Conservation (phyloP, 2,888 invertebrate genomes). For the Antheraea yamamai region DNA sequence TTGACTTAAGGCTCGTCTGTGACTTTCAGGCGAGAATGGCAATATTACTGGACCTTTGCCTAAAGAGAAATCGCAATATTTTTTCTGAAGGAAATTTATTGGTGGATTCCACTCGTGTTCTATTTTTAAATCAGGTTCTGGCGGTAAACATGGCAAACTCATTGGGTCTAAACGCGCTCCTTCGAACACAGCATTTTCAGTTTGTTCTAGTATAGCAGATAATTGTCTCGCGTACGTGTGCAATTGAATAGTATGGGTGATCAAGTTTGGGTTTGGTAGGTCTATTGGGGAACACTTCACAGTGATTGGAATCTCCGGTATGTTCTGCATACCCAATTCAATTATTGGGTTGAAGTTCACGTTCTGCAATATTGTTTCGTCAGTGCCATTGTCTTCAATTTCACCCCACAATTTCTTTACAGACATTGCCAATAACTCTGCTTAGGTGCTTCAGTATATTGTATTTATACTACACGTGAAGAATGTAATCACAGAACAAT, state of each 20-base stretch:
- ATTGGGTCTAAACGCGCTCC: constrained; percentile 58
- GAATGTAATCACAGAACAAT: too few species aligned
- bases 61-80: constrained; percentile 72
- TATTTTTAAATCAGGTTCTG: constrained; percentile 56
- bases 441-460: not conserved
- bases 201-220: constrained; percentile 61
- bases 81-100: constrained; percentile 67
- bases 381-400: constrained; percentile 61
- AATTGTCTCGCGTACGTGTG: constrained; percentile 66
- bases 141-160: constrained; percentile 61
- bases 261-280: constrained; percentile 68
- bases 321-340: constrained; percentile 77
- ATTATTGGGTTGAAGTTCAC: constrained; percentile 78
- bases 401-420: constrained; percentile 70
- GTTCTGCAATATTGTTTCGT: constrained; percentile 64
- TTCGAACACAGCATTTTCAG: constrained; percentile 63
- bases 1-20: constrained; percentile 68
- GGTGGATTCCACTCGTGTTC: constrained; percentile 64
- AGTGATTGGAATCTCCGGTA: constrained; percentile 74
- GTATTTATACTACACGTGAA: too few species aligned
- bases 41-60: constrained; percentile 68
- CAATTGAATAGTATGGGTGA: constrained; percentile 73
- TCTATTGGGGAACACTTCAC: constrained; percentile 75
- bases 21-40: constrained; percentile 75
- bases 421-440: constrained; percentile 43